Base-by-base conservation (phyloP, 2,797 vertebrate species). In the Paedocypris micromegethes region DNA sequence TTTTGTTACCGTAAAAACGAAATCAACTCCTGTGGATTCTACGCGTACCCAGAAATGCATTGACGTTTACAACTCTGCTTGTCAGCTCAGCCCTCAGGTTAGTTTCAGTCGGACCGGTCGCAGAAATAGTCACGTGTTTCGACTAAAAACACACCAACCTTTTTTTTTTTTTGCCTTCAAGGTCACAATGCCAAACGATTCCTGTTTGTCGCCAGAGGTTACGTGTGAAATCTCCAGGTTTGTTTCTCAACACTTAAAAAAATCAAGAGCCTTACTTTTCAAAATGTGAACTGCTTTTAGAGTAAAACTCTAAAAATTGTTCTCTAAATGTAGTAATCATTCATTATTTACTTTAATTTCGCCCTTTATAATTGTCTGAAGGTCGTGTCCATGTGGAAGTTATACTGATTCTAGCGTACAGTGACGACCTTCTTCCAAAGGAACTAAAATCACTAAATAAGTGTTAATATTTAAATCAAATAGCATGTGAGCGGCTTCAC, bases 11-110 rank as follows among this genome's bases (percentile, higher is more conserved):
- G 90, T 84, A 81, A 80, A 86, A 23, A 23, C 23, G 72, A 84
- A 79, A 84, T 84, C 76, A 82, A 90, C 88, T 85, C 90, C 89
- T 69, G 86, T 87, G 83, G 88, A 90, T 78, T 76, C 81, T 84
- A 79, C 86, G 83, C 81, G 88, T 83, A 82, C 88, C 85, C 85
- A 83, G 71, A 80, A 73, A 86, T 88, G 88, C 88, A 86, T 83
- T 64, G 89, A 83, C 85, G 83, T 78, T 68, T 80, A 80, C 81
- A 85, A 52, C 56, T 75, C 83, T 58, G 72, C 77, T 74, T 85
- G 78, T 81, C 78, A 87, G 66, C 82, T 78, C 64, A 51, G 55
- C 60, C 54, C 75, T n/a, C 77, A 80, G 80, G 81, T 81, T 9
- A n/a, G 61, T 45, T 50, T 40, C 39, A 67, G 2, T 9, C 9